Evolutionary conservation across 2,888 invertebrate species (phyloP).

Genomic region (Lochmaea capreae): DNA sequence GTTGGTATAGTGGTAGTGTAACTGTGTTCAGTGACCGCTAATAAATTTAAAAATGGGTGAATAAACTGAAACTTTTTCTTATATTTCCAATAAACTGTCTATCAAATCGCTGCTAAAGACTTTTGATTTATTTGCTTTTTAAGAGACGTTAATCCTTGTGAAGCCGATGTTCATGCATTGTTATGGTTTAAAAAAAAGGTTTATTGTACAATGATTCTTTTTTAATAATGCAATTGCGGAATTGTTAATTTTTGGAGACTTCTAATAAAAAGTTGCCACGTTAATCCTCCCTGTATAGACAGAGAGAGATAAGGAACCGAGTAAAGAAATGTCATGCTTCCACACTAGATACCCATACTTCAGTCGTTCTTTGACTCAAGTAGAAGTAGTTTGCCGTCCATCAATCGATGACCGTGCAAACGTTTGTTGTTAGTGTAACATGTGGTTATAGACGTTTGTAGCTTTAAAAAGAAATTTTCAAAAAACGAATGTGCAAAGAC

Average conservation of each 20-base stretch:
- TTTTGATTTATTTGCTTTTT: too few relatives aligned
- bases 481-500: slow-evolving; percentile 35
- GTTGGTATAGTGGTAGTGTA: too few relatives aligned
- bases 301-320: slow-evolving; percentile 46
- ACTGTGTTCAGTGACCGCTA: too few relatives aligned
- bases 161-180: too few relatives aligned
- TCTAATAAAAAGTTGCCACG: not conserved
- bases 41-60: too few relatives aligned
- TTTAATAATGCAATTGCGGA: not conserved
- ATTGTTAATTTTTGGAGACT: not conserved
- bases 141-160: too few relatives aligned
- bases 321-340: slow-evolving; percentile 42
- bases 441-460: slow-evolving; percentile 27
- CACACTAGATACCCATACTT: slow-evolving; percentile 39
- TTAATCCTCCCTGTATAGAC: slow-evolving; percentile 32
- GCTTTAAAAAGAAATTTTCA: not conserved
- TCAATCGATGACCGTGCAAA: slow-evolving; percentile 21
- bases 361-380: slow-evolving; percentile 47
- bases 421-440: slow-evolving; percentile 31
- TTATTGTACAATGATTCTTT: not conserved
- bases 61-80: too few relatives aligned
- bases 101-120: too few relatives aligned
- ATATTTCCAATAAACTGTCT: too few relatives aligned
- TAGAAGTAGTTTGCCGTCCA: slow-evolving; percentile 35
- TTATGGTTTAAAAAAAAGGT: too few relatives aligned